phyloP scores from a whole-genome alignment of 2,888 invertebrate species.

The Agapetus fuscipes region DNA sequence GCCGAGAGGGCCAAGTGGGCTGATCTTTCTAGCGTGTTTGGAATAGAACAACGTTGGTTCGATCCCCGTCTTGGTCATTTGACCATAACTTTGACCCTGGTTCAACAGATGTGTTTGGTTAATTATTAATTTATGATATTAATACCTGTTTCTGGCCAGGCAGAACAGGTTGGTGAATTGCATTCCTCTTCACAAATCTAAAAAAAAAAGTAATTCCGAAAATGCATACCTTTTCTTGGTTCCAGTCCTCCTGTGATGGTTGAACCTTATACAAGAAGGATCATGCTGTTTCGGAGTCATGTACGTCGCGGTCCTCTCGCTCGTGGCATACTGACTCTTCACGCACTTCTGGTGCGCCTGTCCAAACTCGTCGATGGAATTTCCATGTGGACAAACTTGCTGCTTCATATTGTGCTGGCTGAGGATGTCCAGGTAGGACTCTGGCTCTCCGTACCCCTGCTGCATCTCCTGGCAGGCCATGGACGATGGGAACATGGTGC shows the following conservation, averaged over 20 bases:
- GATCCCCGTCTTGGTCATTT: no score
- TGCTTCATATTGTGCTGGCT: conserved; percentile 31
- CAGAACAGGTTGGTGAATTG: no score
- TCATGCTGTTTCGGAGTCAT: conserved; percentile 37
- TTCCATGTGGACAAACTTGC: conserved; percentile 37
- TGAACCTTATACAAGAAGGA: conserved; percentile 43
- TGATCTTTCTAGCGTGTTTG: no score
- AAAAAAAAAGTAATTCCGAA: no score
- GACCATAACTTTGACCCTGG: no score
- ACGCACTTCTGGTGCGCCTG: conserved; percentile 44
- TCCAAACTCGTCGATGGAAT: conserved; percentile 41
- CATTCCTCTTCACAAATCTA: no score
- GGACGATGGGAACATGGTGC: conserved; percentile 42
- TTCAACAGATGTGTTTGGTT: no score
- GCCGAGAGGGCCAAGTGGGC: no score
- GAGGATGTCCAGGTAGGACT: conserved; percentile 36
- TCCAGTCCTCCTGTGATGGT: conserved; percentile 39
- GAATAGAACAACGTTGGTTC: no score
- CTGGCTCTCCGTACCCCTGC: conserved; percentile 42
- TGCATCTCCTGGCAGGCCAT: conserved; percentile 41
- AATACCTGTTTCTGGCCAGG: no score
- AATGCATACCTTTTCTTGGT: conserved; percentile 26
- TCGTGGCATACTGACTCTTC: conserved; percentile 33
- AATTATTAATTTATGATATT: no score
- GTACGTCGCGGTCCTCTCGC: conserved; percentile 29